Evolutionary conservation across 2,113 vertebrate genomes (phyloP).

Genomic region (Chinchilla lanigera): DNA sequence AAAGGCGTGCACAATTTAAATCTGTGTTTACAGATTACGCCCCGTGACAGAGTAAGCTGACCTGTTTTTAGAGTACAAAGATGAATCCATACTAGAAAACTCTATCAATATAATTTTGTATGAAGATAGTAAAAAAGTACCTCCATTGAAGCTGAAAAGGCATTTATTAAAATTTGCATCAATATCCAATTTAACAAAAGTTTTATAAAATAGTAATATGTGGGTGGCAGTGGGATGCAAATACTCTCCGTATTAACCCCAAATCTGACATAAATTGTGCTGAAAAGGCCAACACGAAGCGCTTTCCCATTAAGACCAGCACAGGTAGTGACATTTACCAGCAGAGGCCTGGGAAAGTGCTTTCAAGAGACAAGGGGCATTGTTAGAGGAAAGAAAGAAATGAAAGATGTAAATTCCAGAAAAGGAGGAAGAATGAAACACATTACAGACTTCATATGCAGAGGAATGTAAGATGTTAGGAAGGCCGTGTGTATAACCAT

Average conservation of each 20-base stretch:
- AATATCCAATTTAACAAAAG: neutral
- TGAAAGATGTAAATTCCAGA: neutral
- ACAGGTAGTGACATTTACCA: fast-evolving
- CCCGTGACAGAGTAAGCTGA: neutral
- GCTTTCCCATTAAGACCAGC: fast-evolving
- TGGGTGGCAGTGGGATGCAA: no score
- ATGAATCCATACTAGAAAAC: neutral
- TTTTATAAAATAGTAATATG: neutral
- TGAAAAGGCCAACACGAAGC: neutral
- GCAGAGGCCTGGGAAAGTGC: neutral
- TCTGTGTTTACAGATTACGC: neutral
- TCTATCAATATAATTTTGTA: neutral
- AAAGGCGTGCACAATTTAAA: neutral
- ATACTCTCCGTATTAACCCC: neutral
- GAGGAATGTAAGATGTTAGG: neutral
- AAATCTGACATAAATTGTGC: neutral
- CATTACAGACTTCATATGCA: neutral
- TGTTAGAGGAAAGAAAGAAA: neutral
- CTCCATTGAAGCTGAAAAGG: neutral
- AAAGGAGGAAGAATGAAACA: neutral
- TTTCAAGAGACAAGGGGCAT: neutral
- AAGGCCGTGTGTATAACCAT: neutral
- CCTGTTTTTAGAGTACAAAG: neutral
- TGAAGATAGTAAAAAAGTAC: neutral
- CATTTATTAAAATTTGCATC: neutral